A percentile compares a stretch with the other conserved stretches of the same genome.
phyloP scores from a whole-genome alignment of 2,113 vertebrate species.

The Channa argus region DNA sequence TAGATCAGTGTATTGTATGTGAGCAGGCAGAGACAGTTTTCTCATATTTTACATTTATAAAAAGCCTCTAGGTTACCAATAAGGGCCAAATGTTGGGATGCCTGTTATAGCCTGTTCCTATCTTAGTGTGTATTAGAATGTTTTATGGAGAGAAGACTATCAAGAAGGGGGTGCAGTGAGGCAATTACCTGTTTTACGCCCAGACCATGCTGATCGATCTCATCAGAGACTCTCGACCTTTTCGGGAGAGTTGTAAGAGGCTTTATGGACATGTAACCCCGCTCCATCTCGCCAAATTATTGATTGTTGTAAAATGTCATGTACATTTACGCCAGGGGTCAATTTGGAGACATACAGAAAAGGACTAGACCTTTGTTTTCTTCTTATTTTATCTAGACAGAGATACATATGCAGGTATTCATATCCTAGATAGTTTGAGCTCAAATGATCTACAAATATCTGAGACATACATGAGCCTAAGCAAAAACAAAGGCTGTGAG shows the following conservation, averaged over 20 bases:
- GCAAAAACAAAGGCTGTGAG: too few species aligned
- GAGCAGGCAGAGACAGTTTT: background rate
- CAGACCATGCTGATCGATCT: conserved; percentile 51
- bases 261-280: conserved; percentile 34
- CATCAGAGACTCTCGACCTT: conserved; percentile 65
- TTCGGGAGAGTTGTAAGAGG: conserved; percentile 49
- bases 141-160: conserved; percentile 51
- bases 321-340: conserved; percentile 11
- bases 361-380: background rate
- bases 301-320: conserved; percentile 61
- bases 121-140: conserved; percentile 31
- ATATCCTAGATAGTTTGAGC: background rate
- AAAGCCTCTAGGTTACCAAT: conserved; percentile 28
- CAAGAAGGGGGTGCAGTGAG: conserved; percentile 34
- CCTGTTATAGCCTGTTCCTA: conserved; percentile 10
- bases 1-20: background rate
- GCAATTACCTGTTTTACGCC: conserved; percentile 61
- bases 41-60: conserved; percentile 2
- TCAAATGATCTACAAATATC: background rate
- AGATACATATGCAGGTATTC: background rate
- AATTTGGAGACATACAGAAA: conserved; percentile 20
- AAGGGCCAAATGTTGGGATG: conserved; percentile 37
- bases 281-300: conserved; percentile 45
- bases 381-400: background rate
- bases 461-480: background rate